Percentiles rank a stretch among this genome's conserved stretches.
These are phyloP conservation scores for Hestina assimilis DNA, from an alignment of 1,140 invertebrate genomes.

Conservation along the genomic window DNA sequence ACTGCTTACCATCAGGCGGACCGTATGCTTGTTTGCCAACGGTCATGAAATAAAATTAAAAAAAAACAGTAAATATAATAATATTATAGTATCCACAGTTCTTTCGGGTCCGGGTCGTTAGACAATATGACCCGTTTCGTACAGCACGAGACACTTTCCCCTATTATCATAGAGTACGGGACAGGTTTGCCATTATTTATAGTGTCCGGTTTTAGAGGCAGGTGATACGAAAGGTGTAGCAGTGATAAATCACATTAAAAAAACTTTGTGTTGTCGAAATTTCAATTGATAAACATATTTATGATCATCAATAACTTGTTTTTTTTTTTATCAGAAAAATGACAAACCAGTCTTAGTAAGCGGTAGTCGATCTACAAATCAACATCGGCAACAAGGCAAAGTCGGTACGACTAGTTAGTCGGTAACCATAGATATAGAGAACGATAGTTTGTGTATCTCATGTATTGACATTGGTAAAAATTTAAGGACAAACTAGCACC, in stretches of 20 bases:
- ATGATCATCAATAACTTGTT: constrained; percentile 1
- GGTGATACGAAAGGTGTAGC: constrained; percentile 46
- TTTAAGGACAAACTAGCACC: no score
- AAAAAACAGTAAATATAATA: neutral
- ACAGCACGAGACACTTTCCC: constrained; percentile 60
- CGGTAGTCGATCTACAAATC: no score
- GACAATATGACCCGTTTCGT: constrained; percentile 21
- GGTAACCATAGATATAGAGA: no score
- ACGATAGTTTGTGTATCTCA: no score
- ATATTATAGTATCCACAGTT: neutral
- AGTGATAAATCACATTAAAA: constrained; percentile 34
- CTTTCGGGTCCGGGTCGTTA: neutral
- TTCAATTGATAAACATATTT: constrained; percentile 9
- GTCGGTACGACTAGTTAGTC: no score
- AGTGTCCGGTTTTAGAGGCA: constrained; percentile 59
- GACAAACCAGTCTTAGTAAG: no score
- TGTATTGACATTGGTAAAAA: no score
- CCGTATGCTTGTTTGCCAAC: no score
- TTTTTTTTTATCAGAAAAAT: no score
- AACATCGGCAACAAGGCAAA: no score
- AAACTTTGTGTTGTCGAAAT: constrained; percentile 28
- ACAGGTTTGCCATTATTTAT: constrained; percentile 67
- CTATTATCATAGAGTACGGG: constrained; percentile 47
- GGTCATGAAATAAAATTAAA: no score
- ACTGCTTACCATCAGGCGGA: no score